Evolutionary conservation across 2,113 vertebrate genomes (phyloP).

Genomic region (Pantherophis guttatus): DNA sequence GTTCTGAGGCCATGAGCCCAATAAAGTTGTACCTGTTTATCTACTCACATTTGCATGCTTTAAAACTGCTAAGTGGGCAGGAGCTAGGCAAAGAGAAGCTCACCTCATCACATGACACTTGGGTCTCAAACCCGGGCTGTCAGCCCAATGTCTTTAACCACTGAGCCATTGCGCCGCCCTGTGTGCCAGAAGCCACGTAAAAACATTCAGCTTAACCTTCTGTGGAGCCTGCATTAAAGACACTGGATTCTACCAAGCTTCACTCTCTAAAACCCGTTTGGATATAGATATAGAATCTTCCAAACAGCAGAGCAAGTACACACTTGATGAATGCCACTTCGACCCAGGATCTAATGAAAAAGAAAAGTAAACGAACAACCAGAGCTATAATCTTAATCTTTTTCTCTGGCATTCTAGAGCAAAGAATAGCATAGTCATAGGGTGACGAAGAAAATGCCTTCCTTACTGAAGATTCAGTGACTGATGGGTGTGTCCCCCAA

Average conservation of each 20-base stretch:
- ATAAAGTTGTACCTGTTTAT: no score
- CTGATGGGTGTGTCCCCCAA: not conserved
- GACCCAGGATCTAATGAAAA: not conserved
- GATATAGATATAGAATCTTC: not conserved
- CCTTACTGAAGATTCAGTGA: not conserved
- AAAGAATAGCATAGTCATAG: not conserved
- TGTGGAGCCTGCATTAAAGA: not conserved
- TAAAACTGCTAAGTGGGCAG: no score
- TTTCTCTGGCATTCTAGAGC: not conserved
- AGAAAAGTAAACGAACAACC: not conserved
- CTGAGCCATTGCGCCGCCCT: no score
- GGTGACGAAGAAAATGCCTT: not conserved
- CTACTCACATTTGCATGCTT: no score
- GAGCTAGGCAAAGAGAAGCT: no score
- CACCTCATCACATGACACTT: no score
- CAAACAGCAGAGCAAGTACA: not conserved
- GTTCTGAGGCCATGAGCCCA: no score
- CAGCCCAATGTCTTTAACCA: no score
- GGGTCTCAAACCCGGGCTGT: no score
- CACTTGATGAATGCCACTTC: not conserved
- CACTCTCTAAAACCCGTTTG: not conserved
- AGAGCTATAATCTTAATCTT: not conserved
- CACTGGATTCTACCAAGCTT: not conserved
- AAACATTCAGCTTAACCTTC: not conserved
- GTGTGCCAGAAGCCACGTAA: not conserved